Base-by-base conservation (phyloP, 2,797 vertebrate species). In the Momotus momota region DNA sequence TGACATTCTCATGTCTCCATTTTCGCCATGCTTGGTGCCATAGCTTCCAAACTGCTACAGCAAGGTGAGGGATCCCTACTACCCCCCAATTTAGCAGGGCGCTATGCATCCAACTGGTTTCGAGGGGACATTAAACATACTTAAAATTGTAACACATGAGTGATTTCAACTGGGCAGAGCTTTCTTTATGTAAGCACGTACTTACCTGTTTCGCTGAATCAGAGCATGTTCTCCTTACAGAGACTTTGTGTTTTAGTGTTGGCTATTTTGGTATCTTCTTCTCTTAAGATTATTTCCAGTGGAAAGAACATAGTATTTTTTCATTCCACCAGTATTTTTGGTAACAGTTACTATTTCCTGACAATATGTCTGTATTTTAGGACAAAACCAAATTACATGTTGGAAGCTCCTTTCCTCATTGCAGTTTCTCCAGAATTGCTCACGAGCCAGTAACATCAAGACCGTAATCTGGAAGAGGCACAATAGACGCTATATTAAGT, bases 311-410 rank as follows among this genome's bases (percentile, higher is more conserved):
- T 93, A 67, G 77, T 65, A 77, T 88, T 94, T 97, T 35, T 95
- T 66, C 82, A 57, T 91, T 96, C 88, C 93, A 95, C 60, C 89
- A 89, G 77, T 94, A 96, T 96, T 96, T 97, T 95, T 96, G 96
- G 94, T 96, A 95, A 97, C 94, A 90, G 94, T 96, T 97, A 95
- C 94, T 95, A 96, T 97, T 97, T 97, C 86, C 94, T 96, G 88
- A 96, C 91, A 95, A 95, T 95, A 90, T 93, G 79, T 93, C 91
- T 96, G 81, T 94, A 91, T 96, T 97, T 97, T 94, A 92, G 94
- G 65, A 95, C 90, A 67, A 95, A 96, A 93, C 93, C 96, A 96
- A 97, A 97, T 97, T 94, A 93, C 88, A 95, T 67, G 77, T 96
- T 96, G 94, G 96, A 96, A 94, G 65, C 46, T 86, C 91, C 78